Conservation (phyloP, 1,140 invertebrate genomes). For the silkworm (Bombyx mori) region DNA sequence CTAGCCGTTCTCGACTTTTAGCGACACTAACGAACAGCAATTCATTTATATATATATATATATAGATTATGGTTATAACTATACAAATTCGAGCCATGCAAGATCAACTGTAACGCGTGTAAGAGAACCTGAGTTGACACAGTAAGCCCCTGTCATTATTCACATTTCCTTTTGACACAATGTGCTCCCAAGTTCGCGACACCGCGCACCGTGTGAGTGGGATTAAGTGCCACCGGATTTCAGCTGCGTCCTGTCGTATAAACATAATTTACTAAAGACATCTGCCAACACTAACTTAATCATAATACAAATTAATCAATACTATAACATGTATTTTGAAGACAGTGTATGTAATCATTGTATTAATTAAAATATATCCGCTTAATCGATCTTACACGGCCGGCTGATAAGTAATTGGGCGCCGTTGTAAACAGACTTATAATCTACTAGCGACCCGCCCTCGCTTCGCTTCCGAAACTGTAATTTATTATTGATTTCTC, state of each 20-base stretch:
- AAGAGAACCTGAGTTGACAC: slow-evolving; percentile 16
- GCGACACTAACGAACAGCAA: too few species aligned
- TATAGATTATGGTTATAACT: neutral
- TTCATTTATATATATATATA: too few species aligned
- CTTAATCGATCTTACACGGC: too few species aligned
- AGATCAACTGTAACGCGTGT: slow-evolving; percentile 5
- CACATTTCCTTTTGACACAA: slow-evolving; percentile 42
- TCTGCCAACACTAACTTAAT: slow-evolving; percentile 44
- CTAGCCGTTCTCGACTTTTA: too few species aligned
- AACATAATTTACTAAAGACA: slow-evolving; percentile 56
- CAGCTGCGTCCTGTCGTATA: slow-evolving; percentile 53
- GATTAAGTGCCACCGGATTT: slow-evolving; percentile 41
- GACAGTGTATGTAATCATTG: too few species aligned
- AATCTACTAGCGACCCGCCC: too few species aligned
- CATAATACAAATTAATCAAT: slow-evolving; percentile 29
- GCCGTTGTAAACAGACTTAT: too few species aligned
- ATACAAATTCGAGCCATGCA: neutral
- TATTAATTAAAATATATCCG: too few species aligned
- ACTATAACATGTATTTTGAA: too few species aligned
- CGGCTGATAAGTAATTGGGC: too few species aligned
- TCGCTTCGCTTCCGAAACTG: too few species aligned
- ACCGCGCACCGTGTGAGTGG: slow-evolving; percentile 29
- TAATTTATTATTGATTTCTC: too few species aligned
- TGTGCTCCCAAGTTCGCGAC: slow-evolving; percentile 35
- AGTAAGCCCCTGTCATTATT: slow-evolving; percentile 38